Conservation (phyloP, 2,113 vertebrate species). For the Calyptomena viridis region DNA sequence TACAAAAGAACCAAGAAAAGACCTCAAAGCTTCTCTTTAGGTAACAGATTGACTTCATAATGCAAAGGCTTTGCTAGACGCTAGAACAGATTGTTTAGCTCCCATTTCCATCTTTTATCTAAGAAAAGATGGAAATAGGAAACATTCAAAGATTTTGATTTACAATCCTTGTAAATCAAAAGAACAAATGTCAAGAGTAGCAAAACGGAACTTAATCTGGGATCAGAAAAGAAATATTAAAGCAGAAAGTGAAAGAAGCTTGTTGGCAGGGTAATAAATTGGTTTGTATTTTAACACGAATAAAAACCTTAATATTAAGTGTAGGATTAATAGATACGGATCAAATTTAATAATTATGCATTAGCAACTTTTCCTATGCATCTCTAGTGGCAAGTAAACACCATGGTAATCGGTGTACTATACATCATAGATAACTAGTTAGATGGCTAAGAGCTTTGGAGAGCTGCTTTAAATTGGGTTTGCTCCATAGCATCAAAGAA, state of each 20-base stretch:
- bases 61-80: not conserved
- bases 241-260: not conserved
- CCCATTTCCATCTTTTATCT: not conserved
- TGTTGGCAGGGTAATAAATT: not conserved
- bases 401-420: not conserved
- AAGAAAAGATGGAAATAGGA: not conserved
- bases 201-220: not conserved
- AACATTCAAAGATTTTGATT: not conserved
- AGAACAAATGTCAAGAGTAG: not conserved
- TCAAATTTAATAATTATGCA: not conserved
- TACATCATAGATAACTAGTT: not conserved
- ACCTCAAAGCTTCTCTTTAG: not conserved
- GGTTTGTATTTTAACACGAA: not conserved
- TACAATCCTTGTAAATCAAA: not conserved
- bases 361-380: not conserved
- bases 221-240: not conserved
- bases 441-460: not conserved
- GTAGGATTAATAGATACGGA: not conserved
- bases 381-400: not conserved
- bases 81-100: not conserved
- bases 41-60: not conserved
- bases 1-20: not conserved
- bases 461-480: not conserved
- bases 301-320: not conserved
- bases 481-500: not conserved